phyloP scores from a whole-genome alignment of 1,140 invertebrate genomes.

The Lepidurus packardi region DNA sequence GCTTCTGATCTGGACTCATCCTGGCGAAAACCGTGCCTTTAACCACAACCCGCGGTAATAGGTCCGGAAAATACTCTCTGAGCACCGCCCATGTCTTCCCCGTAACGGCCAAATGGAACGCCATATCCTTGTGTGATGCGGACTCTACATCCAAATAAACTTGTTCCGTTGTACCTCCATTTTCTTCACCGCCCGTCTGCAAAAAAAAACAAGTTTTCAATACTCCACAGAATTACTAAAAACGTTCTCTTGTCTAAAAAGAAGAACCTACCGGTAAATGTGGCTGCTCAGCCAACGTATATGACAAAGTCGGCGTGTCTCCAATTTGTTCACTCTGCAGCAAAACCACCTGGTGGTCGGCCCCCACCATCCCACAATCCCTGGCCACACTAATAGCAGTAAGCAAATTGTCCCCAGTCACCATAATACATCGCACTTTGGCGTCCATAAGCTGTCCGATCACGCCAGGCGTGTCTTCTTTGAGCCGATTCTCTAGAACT shows the following conservation, averaged over 20 bases:
- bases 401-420: conserved; percentile 90
- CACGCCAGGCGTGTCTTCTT: conserved; percentile 71
- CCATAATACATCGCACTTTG: conserved; percentile 82
- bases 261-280: conserved; percentile 25
- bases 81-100: conserved; percentile 66
- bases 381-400: conserved; percentile 86
- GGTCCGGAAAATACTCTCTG: conserved; percentile 59
- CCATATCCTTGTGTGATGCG: conserved; percentile 29
- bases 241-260: background rate
- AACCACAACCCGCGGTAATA: conserved; percentile 61
- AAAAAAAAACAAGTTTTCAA: background rate
- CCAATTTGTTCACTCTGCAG: conserved; percentile 49
- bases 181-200: background rate
- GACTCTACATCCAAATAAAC: background rate
- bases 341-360: conserved; percentile 67
- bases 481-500: conserved; percentile 83
- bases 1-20: conserved; percentile 94
- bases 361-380: conserved; percentile 78
- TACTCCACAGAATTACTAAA: background rate
- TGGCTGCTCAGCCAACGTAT: conserved; percentile 42
- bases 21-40: conserved; percentile 84
- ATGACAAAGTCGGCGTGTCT: conserved; percentile 46
- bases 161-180: background rate
- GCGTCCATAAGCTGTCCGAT: conserved; percentile 70
- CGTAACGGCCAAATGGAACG: conserved; percentile 61